Base-by-base conservation (phyloP, 2,888 invertebrate species). In the Orgyia antiqua region DNA sequence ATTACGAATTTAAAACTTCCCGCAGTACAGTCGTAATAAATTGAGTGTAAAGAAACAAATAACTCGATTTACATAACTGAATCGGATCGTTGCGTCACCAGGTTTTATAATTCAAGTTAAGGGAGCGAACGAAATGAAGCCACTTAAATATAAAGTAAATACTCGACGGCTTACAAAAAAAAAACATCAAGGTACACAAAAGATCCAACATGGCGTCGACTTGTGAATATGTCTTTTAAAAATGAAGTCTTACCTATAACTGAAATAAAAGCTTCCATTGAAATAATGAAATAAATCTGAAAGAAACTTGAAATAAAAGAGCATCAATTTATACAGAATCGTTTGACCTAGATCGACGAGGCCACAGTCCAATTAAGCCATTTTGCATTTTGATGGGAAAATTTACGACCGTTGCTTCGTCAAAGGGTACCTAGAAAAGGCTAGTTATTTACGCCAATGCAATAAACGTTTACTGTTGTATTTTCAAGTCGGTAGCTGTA, bases 351-450 rank as follows among this genome's bases (percentile, higher is more conserved):
- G 69, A 83, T 82, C 68, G 68, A 45, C 55, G 66, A 79, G 79
- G 80, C 79, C 71, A 78, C 77, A 77, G 75, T 77, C 74, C 83
- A 83, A 82, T 83, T 84, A 82, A 83, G 74, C 75, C 78, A 77
- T 84, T 84, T 84, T 84, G 84, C 83, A 84, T 84, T 82, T 83
- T 83, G 80, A 83, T 83, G 71, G 76, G 66, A 62, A 77, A 83
- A 82, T 84, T 83, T 79, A 82, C 77, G 79, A 76, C 69, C 63
- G 70, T 62, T 68, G 64, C 68, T 73, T 67, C 61, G 4, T 4
- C 15, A 6, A 15, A n/a, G 62, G 63, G 67, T 64, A 69, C 68
- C 72, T 72, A 61, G 60, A 61, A 44, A 34, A 45, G 59, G 62
- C 62, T 66, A 74, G 75, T 75, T 76, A 78, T 75, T 71, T 67